Base-by-base conservation (phyloP, 2,113 vertebrate species). In the Rana temporaria region DNA sequence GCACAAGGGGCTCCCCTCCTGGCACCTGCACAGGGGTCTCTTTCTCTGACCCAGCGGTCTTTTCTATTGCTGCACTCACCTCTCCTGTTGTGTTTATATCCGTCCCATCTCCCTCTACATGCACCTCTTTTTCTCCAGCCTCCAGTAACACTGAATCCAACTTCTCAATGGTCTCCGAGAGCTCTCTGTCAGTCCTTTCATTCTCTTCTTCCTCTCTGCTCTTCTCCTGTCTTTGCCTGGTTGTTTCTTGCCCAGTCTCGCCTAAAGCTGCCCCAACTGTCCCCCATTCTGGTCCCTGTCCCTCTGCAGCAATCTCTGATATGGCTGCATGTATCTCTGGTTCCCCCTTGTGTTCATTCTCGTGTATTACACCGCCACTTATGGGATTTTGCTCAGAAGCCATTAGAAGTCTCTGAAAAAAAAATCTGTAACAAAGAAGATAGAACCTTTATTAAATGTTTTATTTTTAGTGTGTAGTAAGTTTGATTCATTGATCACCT, bases 381-480 rank as follows among this genome's bases (percentile, higher is more conserved):
- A 17, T 2, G 18, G 75, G 75, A 22, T 34, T 6, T 22, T 72
- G 79, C 68, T 81, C 79, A 2, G 79, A 81, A 16, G 68, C 79
- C 79, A 81, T 81, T 48, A n/a, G 18, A 19, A 18, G 22, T 52
- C 12, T 17, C 3, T n/a, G n/a, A 30, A 22, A 4, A 17, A 19
- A 26, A 64, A n/a, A 32, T 22, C 79, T 52, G 63, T 14, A 2
- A 34, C 26, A 68, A 69, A 4, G 3, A 62, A 62, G n/a, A 12
- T 11, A 26, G 20, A 7, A 5, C 16, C 3, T 59, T n/a, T n/a
- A n/a, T 59, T 59, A 59, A n/a, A 38, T n/a, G 6, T 18, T 20
- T 60, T 60, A 0, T 48, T 12, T 14, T 48, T 2, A 48, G 8
- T 48, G 9, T 48, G 6, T 48, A 48, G 42, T 48, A 12, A 6